Evolutionary conservation across 2,113 vertebrate species (phyloP), one percentile per base, ranked within the genome.

Genomic region (Petrocephalus microphthalmus): DNA sequence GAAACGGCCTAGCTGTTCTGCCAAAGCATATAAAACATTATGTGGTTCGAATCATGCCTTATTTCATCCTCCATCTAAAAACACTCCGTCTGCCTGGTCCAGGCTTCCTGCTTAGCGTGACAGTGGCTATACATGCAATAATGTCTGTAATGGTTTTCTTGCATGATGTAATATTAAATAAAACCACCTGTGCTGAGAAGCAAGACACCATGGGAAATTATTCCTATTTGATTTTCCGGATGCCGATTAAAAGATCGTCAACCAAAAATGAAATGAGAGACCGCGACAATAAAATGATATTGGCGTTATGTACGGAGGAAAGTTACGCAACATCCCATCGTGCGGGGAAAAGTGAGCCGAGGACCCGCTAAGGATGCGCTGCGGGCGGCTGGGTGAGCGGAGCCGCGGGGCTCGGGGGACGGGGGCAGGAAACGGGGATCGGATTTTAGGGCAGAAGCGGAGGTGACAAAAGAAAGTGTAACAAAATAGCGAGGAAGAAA

Each of bases 1-100:
- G 91, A 90, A 91, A 92, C 91, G 86, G 91, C 91, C 89, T 25
- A 7, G 13, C 29, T 37, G 29, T 6, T 74, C 67, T 37, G 29
- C 5, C 67, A 74, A 37, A 74, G 67, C 10, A 74, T 74, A 74
- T 37, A 74, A 74, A 74, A 74, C 29, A 33, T 71, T 33, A 71
- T 74, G 67, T 5, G 1, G 29, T 17, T 37, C 33, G 67, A 74
- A 37, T 74, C 67, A 74, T 37, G 67, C 67, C 15, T 37, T 74
- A 37, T 74, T 74, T 37, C 29, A 74, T 74, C 15, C 13, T 74
- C 67, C 8, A 33, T 74, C 29, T 74, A 74, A 74, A 74, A 74
- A 74, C 67, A 74, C 29, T 37, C 13, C 29, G 64, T 11, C 15
- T 25, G 29, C 4, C 29, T 11, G 15, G 3, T 33, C 29, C 11